phyloP scores from a whole-genome alignment of 2,113 vertebrate genomes.

The Eira barbara region DNA sequence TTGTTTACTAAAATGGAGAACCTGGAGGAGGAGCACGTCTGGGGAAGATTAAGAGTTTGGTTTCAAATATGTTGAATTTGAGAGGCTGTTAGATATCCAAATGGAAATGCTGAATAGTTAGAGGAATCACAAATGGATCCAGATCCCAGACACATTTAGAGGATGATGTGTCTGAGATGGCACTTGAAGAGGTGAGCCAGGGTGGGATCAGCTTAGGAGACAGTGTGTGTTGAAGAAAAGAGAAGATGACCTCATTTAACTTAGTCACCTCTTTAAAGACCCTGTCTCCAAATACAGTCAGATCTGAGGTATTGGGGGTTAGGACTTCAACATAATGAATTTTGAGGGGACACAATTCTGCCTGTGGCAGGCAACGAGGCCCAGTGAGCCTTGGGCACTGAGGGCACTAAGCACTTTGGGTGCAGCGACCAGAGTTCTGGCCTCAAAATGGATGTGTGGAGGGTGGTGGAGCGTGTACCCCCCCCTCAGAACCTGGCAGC shows the following conservation, averaged over 20 bases:
- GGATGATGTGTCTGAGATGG: not conserved
- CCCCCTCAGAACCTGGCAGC: not conserved
- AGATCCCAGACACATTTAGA: not conserved
- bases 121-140: not conserved
- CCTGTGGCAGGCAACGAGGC: not conserved
- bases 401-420: not conserved
- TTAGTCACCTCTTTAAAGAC: not conserved
- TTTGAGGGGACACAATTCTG: not conserved
- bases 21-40: not conserved
- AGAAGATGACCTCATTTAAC: not conserved
- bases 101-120: not conserved
- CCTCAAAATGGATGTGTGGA: fast-evolving
- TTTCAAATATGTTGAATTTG: not conserved
- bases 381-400: not conserved
- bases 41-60: not conserved
- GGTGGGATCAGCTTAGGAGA: not conserved
- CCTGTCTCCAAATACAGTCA: not conserved
- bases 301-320: not conserved
- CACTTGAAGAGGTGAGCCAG: not conserved
- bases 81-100: not conserved
- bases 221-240: not conserved
- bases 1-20: not conserved
- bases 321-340: no score
- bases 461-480: not conserved
- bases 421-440: not conserved